phyloP scores from a whole-genome alignment of 2,113 vertebrate genomes.

The Tachycineta bicolor region DNA sequence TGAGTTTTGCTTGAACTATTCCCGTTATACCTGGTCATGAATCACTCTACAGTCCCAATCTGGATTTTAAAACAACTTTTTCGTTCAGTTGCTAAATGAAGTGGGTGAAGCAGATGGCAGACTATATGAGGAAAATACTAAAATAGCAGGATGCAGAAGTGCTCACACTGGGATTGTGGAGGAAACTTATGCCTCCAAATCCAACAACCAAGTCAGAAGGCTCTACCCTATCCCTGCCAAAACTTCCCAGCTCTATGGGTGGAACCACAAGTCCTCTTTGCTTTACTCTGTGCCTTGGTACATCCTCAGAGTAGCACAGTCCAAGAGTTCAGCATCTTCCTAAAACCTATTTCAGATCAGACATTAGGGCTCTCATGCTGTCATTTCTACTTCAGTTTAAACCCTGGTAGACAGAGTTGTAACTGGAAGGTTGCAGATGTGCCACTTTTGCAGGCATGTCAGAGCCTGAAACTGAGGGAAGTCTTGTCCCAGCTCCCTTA shows the following conservation, averaged over 20 bases:
- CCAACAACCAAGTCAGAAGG: not conserved
- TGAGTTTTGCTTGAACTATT: not conserved
- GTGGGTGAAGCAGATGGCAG: not conserved
- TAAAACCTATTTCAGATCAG: not conserved
- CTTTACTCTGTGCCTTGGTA: not conserved
- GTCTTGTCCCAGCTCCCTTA: not conserved
- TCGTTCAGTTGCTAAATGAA: conserved; percentile 5
- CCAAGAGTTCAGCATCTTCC: not conserved
- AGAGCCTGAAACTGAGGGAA: not conserved
- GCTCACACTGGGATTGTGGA: not conserved
- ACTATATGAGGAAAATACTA: not conserved
- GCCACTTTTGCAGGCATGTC: not conserved
- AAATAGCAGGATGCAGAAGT: conserved; percentile 7
- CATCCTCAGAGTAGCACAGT: not conserved
- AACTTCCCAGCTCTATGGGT: not conserved
- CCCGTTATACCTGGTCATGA: not conserved
- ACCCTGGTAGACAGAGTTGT: not conserved
- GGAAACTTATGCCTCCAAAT: not conserved
- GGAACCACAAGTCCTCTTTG: not conserved
- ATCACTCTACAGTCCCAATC: not conserved
- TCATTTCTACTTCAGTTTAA: not conserved
- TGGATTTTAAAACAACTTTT: not conserved
- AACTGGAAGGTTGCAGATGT: not conserved
- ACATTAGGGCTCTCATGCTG: not conserved
- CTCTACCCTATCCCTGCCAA: not conserved